Percentiles rank a stretch among this genome's conserved stretches.
phyloP scores from a whole-genome alignment of 2,888 invertebrate genomes.

The Parnassius apollo region DNA sequence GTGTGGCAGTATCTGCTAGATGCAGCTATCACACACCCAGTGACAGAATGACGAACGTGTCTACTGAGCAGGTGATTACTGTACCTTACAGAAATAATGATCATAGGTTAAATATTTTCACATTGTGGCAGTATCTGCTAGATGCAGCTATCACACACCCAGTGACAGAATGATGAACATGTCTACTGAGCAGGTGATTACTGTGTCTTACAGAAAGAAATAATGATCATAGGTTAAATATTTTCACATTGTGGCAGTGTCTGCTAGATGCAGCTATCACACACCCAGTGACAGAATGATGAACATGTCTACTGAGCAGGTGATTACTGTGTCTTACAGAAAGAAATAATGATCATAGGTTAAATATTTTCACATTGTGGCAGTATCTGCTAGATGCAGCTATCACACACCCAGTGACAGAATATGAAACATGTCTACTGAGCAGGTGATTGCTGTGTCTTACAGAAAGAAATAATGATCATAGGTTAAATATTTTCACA shows the following conservation, averaged over 20 bases:
- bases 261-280: conserved; percentile 8
- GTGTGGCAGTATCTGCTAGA: conserved; percentile 16
- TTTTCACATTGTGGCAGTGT: conserved; percentile 36
- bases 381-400: conserved; percentile 17
- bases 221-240: no score
- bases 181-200: not conserved
- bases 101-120: no score
- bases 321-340: conserved; percentile 11
- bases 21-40: conserved; percentile 36
- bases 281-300: conserved; percentile 1
- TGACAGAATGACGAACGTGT: conserved; percentile 35
- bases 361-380: not conserved
- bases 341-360: no score
- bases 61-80: conserved; percentile 25
- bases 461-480: no score
- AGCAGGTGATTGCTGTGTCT: no score
- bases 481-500: no score
- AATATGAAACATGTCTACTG: no score
- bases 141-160: no score
- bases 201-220: not conserved
- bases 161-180: no score
- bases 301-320: conserved; percentile 31
- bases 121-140: no score
- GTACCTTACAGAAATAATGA: no score
- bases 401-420: conserved; percentile 39